Conservation (phyloP, 2,113 vertebrate genomes). For the Halcyon malimbica region DNA sequence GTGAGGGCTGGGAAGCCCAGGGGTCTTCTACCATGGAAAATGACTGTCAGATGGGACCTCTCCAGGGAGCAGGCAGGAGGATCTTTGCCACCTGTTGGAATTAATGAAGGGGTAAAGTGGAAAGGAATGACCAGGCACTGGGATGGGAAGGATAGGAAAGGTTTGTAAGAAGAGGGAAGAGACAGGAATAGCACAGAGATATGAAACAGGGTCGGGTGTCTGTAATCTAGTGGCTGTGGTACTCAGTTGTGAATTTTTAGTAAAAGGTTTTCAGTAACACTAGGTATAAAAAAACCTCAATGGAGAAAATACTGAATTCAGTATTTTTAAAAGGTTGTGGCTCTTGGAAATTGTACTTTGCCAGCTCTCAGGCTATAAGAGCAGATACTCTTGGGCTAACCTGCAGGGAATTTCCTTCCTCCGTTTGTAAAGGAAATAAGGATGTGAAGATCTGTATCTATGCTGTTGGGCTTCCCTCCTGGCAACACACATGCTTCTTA, state of each 20-base stretch:
- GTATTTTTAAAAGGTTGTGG: not conserved
- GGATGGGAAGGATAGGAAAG: not conserved
- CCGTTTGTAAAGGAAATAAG: constrained; percentile 6
- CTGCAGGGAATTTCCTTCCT: constrained; percentile 44
- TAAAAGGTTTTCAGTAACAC: not conserved
- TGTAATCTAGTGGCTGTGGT: not conserved
- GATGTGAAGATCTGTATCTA: constrained; percentile 49
- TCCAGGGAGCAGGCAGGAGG: not conserved
- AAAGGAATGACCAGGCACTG: not conserved
- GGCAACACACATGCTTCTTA: not conserved
- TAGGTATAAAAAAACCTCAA: not conserved
- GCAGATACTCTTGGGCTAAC: not conserved
- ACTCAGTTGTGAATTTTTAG: not conserved
- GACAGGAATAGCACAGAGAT: not conserved
- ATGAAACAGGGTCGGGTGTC: not conserved
- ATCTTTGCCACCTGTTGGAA: not conserved
- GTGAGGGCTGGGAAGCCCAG: not conserved
- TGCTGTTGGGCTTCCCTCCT: not conserved
- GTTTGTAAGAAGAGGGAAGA: not conserved
- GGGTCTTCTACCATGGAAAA: not conserved
- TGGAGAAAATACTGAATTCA: not conserved
- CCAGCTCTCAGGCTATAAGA: not conserved
- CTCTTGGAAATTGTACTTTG: not conserved
- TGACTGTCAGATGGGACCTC: not conserved
- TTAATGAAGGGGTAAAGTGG: not conserved